Base-by-base conservation (phyloP, 2,113 vertebrate genomes). In the Grammomys dolichurus region DNA sequence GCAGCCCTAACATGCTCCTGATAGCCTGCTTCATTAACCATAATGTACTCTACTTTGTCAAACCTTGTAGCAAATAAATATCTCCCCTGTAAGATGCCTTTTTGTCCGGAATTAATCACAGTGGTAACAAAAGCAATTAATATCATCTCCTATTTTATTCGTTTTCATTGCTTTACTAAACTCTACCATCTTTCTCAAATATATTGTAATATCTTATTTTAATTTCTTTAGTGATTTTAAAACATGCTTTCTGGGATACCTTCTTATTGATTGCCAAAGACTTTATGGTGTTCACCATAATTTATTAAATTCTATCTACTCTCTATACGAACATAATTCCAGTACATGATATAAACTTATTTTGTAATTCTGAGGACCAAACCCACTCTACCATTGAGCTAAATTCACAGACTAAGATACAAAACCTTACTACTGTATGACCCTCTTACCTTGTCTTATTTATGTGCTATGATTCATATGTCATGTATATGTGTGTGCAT, bases 181-280 rank as follows among this genome's bases (percentile, higher is more conserved):
- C 87, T 4, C 1, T 93, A 54, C 95, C 33, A 26, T 46, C 90
- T 67, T 91, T 12, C 54, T 4, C 73, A n/a, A 93, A 7, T 75
- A 70, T 84, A 77, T 95, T 76, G 56, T 88, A 80, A 5, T 14
- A 75, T 56, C 60, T 26, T 87, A 78, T 58, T 92, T 77, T 86
- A 80, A 96, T 93, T 60, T 6, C 1, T 80, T 93, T 75, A 91
- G 31, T 60, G 48, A 70, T 72, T 81, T 92, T 88, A 82, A 69
- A 80, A 0, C 31, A 75, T 20, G 46, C 58, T 51, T 84, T 80
- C 87, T 80, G 22, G 73, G 43, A 13, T 70, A 80, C 22, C 43
- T 93, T 87, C 36, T 84, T 93, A 76, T 5, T 67, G 4, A 3
- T 70, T 87, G n/a, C 20, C 48, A 51, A 73, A 36, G 8, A 43